A percentile compares a stretch with the other conserved stretches of the same genome.
Conservation (phyloP, 92 coral and sea anemone species). For the Bergia puertoricense region DNA sequence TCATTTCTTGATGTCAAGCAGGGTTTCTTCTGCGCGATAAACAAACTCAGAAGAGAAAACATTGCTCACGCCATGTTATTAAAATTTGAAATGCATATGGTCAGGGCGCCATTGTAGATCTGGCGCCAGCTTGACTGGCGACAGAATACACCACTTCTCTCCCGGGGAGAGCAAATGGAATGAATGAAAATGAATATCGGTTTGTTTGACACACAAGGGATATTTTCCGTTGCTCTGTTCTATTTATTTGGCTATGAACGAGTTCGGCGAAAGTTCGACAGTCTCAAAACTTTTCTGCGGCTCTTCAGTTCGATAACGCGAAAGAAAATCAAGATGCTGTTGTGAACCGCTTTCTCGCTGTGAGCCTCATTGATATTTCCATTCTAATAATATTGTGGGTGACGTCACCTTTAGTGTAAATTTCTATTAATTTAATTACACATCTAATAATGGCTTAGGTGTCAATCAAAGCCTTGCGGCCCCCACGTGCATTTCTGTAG, state of each 20-base stretch:
- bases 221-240: constrained; percentile 23
- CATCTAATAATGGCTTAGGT: constrained; percentile 76
- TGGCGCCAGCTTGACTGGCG: constrained; percentile 86
- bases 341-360: constrained; percentile 24
- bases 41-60: constrained; percentile 64
- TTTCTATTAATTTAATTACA: constrained; percentile 89
- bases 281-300: not conserved
- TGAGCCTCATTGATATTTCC: constrained; percentile 29
- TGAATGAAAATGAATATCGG: constrained; percentile 58
- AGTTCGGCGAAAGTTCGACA: not conserved
- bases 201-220: constrained; percentile 61
- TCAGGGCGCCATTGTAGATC: constrained; percentile 74
- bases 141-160: constrained; percentile 61
- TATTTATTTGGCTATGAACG: not conserved
- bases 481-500: constrained; percentile 79
- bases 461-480: constrained; percentile 77
- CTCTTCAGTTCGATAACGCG: constrained; percentile 16
- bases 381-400: constrained; percentile 48
- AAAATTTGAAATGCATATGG: constrained; percentile 91
- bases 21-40: constrained; percentile 45
- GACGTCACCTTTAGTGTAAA: constrained; percentile 82
- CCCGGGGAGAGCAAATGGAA: constrained; percentile 90
- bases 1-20: constrained; percentile 33
- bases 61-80: constrained; percentile 64
- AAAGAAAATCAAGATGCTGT: not conserved